These are phyloP conservation scores for Zhuqinia jingwanae DNA, from an alignment of 2,888 invertebrate species.

Conservation along the genomic window DNA sequence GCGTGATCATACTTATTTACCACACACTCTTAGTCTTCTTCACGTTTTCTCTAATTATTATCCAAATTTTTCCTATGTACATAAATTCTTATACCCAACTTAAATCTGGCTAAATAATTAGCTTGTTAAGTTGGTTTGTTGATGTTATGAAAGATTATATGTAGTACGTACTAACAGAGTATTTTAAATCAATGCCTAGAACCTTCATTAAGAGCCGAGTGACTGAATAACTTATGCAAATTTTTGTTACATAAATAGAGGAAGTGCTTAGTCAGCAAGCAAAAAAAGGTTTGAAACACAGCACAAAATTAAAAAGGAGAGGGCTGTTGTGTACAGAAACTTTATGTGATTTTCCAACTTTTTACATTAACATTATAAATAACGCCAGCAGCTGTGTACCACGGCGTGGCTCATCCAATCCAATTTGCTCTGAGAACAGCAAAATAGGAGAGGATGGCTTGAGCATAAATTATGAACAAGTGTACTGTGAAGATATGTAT, in stretches of 20 bases:
- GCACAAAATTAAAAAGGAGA: neutral
- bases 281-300: neutral
- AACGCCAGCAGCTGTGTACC: neutral
- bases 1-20: too few species aligned
- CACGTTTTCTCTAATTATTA: too few species aligned
- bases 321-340: too few species aligned
- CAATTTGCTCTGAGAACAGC: neutral
- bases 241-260: neutral
- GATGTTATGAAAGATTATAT: too few species aligned
- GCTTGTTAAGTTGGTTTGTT: too few species aligned
- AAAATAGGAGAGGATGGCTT: neutral
- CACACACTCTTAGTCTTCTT: too few species aligned
- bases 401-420: neutral
- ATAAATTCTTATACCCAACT: too few species aligned
- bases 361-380: neutral
- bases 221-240: constrained; percentile 6
- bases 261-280: neutral
- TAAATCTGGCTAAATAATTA: too few species aligned
- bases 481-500: too few species aligned
- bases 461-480: neutral
- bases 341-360: neutral
- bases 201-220: neutral
- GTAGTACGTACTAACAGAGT: neutral
- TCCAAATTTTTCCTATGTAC: too few species aligned
- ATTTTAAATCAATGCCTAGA: neutral